Evolutionary conservation across 1,140 invertebrate species (phyloP).

Genomic region (Aphaenogaster ashmeadi): DNA sequence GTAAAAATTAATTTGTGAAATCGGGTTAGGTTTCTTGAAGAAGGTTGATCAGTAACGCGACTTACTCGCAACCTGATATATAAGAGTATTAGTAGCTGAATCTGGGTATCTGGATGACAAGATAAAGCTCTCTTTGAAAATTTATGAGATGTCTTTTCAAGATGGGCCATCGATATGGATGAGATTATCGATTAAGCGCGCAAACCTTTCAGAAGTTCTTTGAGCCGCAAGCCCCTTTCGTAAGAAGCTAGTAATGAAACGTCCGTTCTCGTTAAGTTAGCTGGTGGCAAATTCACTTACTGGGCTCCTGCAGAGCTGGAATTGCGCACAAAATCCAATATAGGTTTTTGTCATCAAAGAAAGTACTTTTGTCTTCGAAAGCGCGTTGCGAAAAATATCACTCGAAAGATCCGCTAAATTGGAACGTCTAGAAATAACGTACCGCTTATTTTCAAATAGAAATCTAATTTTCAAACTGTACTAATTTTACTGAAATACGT

Average conservation of each 20-base stretch:
- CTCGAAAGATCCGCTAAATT: conserved; percentile 41
- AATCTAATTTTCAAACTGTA: not conserved
- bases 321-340: conserved; percentile 63
- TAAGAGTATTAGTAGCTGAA: not conserved
- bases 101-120: conserved; percentile 43
- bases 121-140: conserved; percentile 53
- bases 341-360: conserved; percentile 58
- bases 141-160: conserved; percentile 33
- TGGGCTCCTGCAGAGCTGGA: conserved; percentile 34
- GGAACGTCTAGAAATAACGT: not conserved
- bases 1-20: conserved; percentile 15
- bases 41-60: not conserved
- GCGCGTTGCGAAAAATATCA: conserved; percentile 50
- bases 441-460: conserved; percentile 21
- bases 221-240: conserved; percentile 55
- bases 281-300: conserved; percentile 62
- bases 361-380: conserved; percentile 56
- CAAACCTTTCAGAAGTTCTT: conserved; percentile 59
- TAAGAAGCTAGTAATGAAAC: conserved; percentile 66
- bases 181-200: conserved; percentile 60
- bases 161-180: conserved; percentile 52
- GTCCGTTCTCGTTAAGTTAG: conserved; percentile 63
- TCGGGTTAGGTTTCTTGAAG: not conserved
- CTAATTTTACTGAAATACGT: conserved; percentile 4
- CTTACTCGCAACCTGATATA: not conserved